Evolutionary conservation across 2,888 invertebrate species (phyloP), one percentile per base, ranked within the genome.

Genomic region (Agelastica alni): DNA sequence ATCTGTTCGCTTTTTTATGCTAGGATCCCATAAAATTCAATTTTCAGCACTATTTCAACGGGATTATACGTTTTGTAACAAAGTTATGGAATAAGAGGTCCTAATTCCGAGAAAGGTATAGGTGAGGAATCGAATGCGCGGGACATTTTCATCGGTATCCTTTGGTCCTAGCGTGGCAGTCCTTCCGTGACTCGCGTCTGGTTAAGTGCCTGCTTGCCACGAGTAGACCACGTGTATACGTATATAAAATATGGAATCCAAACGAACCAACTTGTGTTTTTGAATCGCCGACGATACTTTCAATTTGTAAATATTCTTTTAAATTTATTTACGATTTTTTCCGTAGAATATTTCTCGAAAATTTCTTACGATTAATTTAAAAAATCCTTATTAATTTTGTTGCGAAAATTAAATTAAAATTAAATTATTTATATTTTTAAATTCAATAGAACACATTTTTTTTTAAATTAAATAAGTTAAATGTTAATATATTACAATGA

Each of bases 171-270:
- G 4, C 45, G 58, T 45, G 59, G 51, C 61, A 61, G 61, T 61
- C 57, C 61, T 53, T 53, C 14, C 57, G 55, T 39, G 61, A 47
- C 61, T 59, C 57, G 61, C 61, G 61, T 48, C 34, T 51, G 32
- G 58, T 41, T 14, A 53, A 57, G 61, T 61, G 51, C 55, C 54
- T 42, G 36, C 37, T 30, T 9, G 4, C 39, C 31, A 46, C 49
- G 37, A 28, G 20, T 47, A 47, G 31, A 22, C 36, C 60, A 58
- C 55, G 57, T 60, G 34, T 41, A 26, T 41, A 22, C 10, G 22
- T 22, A 10, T 20, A 20, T 39, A 10, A 39, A 41, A 45, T 46
- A 52, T 52, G 52, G 30, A 52, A 45, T 26, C n/a, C 13, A 16
- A 37, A 37, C 17, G 26, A 36, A 17, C 14, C 16, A 37, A 28